A percentile compares a stretch with the other conserved stretches of the same genome.
These are phyloP conservation scores for Pedionomus torquatus DNA, from an alignment of 2,113 vertebrate genomes.

Conservation along the genomic window DNA sequence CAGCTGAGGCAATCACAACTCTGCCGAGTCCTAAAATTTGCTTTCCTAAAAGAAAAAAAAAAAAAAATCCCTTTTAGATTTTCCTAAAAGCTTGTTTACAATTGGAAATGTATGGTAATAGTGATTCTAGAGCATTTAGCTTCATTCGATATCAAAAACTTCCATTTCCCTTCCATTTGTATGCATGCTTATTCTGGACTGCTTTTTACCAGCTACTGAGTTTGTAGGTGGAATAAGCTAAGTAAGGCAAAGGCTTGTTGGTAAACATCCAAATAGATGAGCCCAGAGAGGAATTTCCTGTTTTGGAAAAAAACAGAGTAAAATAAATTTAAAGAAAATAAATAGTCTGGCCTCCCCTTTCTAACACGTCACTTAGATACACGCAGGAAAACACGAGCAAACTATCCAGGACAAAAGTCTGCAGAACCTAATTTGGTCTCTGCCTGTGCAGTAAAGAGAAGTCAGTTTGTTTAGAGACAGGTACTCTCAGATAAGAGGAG, in stretches of 20 bases:
- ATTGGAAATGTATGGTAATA: not conserved
- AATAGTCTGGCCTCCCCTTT: not conserved
- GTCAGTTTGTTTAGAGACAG: not conserved
- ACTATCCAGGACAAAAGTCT: not conserved
- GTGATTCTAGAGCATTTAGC: not conserved
- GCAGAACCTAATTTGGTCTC: too few relatives aligned
- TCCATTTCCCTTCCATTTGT: not conserved
- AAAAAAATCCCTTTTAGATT: not conserved
- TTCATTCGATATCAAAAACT: not conserved
- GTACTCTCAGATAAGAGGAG: not conserved
- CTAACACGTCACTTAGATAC: not conserved
- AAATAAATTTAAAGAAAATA: too few relatives aligned
- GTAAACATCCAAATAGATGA: slow-evolving; percentile 32
- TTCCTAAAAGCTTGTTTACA: not conserved
- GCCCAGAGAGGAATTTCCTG: not conserved
- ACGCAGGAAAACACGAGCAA: not conserved
- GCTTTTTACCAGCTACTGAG: not conserved
- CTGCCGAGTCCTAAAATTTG: not conserved
- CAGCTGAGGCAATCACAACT: not conserved
- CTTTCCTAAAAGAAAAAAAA: not conserved
- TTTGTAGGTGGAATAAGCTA: slow-evolving; percentile 36
- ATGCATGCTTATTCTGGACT: not conserved
- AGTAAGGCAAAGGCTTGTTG: not conserved
- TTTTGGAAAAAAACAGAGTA: not conserved
- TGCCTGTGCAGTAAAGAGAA: too few relatives aligned